Base-by-base conservation (phyloP, 2,888 invertebrate genomes). In the Aleiodes leptofemur region DNA sequence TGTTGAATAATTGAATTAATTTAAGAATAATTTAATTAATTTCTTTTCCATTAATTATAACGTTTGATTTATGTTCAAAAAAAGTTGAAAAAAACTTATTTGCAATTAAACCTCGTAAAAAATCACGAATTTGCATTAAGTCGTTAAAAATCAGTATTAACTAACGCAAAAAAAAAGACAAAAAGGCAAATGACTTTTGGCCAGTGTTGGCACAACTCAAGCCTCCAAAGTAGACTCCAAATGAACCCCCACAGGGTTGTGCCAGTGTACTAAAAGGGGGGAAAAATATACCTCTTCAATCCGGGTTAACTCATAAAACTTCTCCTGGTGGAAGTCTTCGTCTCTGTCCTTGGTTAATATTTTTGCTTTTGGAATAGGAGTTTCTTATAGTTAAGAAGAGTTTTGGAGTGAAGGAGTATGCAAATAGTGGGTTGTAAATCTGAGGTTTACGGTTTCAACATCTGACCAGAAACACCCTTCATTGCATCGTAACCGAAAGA, bases 301-400 rank as follows among this genome's bases (percentile, higher is more conserved):
- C 86, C 85, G 87, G 86, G 86, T 88, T 87, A 87, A 87, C 87
- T 85, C 86, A 80, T 87, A 85, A 86, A 86, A 84, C 80, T 77
- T 77, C 78, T 1, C 23, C 23, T 23, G 81, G 77, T 80, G 81
- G 78, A 79, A 81, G 78, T 78, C 23, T 29, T 59, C 13, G 38
- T 34, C 69, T 51, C 8, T 51, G 51, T 64, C 53, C 61, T 43
- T 69, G 43, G 38, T 7, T 43, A 43, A 43, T 43, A 43, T 43
- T 43, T 43, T 43, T 8, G 43, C 11, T 43, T 23, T 43, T 43
- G 55, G 34, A 34, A n/a, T 16, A n/a, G 69, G 53, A 38, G 34
- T 34, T 38, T 43, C 38, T 43, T 31, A n/a, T 31, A 34, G 11
- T 14, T 55, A 43, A 34, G n/a, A 64, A 64, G 16, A 23, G 23